These are phyloP conservation scores for Acleris literana DNA, from an alignment of 2,888 invertebrate species.

Conservation along the genomic window DNA sequence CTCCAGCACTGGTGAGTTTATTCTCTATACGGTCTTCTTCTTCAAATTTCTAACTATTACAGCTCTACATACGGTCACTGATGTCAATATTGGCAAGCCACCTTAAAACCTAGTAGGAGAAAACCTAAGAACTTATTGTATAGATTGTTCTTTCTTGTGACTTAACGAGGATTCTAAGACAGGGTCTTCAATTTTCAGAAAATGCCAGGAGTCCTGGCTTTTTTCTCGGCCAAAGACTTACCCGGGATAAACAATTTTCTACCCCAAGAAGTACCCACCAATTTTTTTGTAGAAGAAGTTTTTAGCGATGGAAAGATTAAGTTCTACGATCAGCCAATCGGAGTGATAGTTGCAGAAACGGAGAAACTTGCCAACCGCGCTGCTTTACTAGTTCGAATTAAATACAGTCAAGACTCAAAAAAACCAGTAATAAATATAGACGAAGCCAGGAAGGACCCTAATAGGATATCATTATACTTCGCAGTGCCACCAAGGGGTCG, in stretches of 20 bases:
- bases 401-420: slow-evolving; percentile 71
- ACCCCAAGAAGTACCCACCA: slow-evolving; percentile 49
- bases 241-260: slow-evolving; percentile 86
- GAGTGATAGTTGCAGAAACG: slow-evolving; percentile 86
- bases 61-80: too few species aligned
- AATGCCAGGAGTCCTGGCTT: slow-evolving; percentile 86
- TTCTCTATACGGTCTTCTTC: not conserved
- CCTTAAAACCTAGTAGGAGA: not conserved
- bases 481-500: slow-evolving; percentile 58
- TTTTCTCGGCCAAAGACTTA: slow-evolving; percentile 86
- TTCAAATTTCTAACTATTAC: too few species aligned
- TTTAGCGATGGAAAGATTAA: slow-evolving; percentile 79
- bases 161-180: too few species aligned
- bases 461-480: slow-evolving; percentile 51
- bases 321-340: slow-evolving; percentile 87
- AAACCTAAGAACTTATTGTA: not conserved
- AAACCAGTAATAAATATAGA: slow-evolving; percentile 60
- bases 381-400: slow-evolving; percentile 82
- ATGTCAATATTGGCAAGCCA: too few species aligned
- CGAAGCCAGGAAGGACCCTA: slow-evolving; percentile 58
- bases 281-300: slow-evolving; percentile 66
- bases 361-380: slow-evolving; percentile 83
- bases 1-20: slow-evolving; percentile 83
- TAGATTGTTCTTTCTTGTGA: too few species aligned
- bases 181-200: slow-evolving; percentile 69